Evolutionary conservation across 2,888 invertebrate genomes (phyloP).

Genomic region (Phaonia tiefii): DNA sequence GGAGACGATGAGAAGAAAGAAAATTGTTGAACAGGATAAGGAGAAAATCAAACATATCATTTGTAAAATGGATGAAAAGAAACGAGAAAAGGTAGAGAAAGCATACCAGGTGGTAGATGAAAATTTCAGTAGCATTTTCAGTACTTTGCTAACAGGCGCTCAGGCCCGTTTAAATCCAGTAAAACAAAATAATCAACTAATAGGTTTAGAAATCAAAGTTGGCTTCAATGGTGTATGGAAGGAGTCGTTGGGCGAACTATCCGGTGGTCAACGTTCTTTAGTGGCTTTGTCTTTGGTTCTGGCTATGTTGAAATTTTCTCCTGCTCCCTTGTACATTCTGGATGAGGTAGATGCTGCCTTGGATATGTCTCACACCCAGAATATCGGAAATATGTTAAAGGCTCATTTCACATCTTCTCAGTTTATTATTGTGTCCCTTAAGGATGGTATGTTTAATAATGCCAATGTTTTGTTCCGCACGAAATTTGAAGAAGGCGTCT

Average conservation of each 20-base stretch:
- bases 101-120: constrained; percentile 94
- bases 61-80: constrained; percentile 93
- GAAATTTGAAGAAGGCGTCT: constrained; percentile 96
- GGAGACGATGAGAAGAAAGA: constrained; percentile 84
- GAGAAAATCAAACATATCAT: constrained; percentile 89
- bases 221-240: constrained; percentile 97
- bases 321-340: constrained; percentile 98
- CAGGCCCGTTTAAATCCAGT: constrained; percentile 90
- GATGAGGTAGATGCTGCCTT: constrained; percentile 99
- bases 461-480: constrained; percentile 98
- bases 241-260: constrained; percentile 96
- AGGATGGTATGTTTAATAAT: constrained; percentile 99
- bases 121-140: constrained; percentile 97
- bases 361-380: constrained; percentile 98
- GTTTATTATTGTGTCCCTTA: constrained; percentile 98
- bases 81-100: constrained; percentile 88
- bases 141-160: constrained; percentile 93
- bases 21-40: constrained; percentile 89
- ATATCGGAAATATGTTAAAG: constrained; percentile 97
- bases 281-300: constrained; percentile 97
- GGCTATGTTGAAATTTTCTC: constrained; percentile 97
- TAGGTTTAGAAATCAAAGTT: constrained; percentile 95
- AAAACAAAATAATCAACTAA: constrained; percentile 81
- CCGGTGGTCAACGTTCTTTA: constrained; percentile 97
- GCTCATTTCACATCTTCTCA: constrained; percentile 94